Base-by-base conservation (phyloP, 2,113 vertebrate species). In the Gobio gobio region DNA sequence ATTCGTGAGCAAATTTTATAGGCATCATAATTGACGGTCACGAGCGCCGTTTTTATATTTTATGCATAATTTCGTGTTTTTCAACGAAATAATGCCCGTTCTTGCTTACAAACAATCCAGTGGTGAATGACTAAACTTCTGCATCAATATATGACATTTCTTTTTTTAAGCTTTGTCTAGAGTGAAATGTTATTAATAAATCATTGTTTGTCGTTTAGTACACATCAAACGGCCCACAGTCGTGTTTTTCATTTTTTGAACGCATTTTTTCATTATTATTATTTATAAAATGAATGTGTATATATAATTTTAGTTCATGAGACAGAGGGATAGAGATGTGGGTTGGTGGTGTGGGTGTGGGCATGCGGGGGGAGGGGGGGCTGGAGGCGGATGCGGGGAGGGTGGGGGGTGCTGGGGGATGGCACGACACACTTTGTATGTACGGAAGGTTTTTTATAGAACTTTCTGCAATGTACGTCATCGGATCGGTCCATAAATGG, bases 401-500 rank as follows among this genome's bases (percentile, higher is more conserved):
- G 86, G 86, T 59, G 78, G 74, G 85, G 90, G 92, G 93, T 93
- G 93, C 91, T 90, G 91, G 93, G 92, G 94, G 94, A 91, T 94
- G 94, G 95, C 94, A 95, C 94, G 94, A 95, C 95, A 95, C 95
- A 94, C 94, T 95, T 95, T 95, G 94, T 95, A 95, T 95, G 94
- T 94, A 95, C 93, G 94, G 95, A 94, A 92, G 93, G 76, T 78
- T 85, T 93, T 95, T 94, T 94, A 94, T 94, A 95, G 94, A 94
- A 95, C 94, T 95, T 95, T 95, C 95, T 95, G 95, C 95, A 95
- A 95, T 95, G 94, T 95, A 95, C 95, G 95, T 95, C 95, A 95
- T 94, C 93, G 93, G 94, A 95, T 94, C 93, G 93, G 92, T 95
- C 95, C 95, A 94, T 95, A 95, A 95, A 95, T 94, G 95, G 94